Base-by-base conservation (phyloP, 2,888 invertebrate genomes). In the Rhorus exstirpatorius region DNA sequence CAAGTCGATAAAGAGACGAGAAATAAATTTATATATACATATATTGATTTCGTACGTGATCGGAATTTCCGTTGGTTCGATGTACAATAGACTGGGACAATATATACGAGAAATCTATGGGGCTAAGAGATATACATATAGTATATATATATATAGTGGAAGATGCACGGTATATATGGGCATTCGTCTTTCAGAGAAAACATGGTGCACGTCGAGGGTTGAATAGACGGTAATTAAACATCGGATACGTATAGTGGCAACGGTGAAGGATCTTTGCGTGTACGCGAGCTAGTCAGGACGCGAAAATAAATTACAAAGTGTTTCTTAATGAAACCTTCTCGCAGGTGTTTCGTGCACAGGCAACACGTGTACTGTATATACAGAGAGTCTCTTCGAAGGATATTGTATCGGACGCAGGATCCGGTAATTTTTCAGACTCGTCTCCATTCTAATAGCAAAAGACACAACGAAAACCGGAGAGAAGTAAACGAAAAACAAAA, bases 291-390 rank as follows among this genome's bases (percentile, higher is more conserved):
- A 77, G 70, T 72, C 71, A 72, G 81, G 84, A 83, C 84, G 79
- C 51, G 86, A 87, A 89, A 89, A 89, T 89, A 90, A 90, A 90
- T 90, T 88, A 89, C 87, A 60, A 87, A 87, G 85, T 83, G 86
- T 79, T 89, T 84, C 86, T 89, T 90, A 90, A 90, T 90, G 89
- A 90, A 90, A 90, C 85, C 86, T 87, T 86, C 81, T 85, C 84
- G 78, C 81, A 68, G 71, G 84, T 84, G 83, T 71, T 67, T 67
- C 67, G 76, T 70, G n/a, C 55, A 41, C 14, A 31, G 65, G n/a
- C n/a, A n/a, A n/a, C n/a, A n/a, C n/a, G n/a, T n/a, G n/a, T n/a
- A n/a, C n/a, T n/a, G n/a, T n/a, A n/a, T n/a, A n/a, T n/a, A n/a
- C n/a, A n/a, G n/a, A n/a, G n/a, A n/a, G n/a, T n/a, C n/a, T 49